These are phyloP conservation scores for Phoxinus phoxinus DNA, from an alignment of 2,113 vertebrate genomes.

Conservation along the genomic window DNA sequence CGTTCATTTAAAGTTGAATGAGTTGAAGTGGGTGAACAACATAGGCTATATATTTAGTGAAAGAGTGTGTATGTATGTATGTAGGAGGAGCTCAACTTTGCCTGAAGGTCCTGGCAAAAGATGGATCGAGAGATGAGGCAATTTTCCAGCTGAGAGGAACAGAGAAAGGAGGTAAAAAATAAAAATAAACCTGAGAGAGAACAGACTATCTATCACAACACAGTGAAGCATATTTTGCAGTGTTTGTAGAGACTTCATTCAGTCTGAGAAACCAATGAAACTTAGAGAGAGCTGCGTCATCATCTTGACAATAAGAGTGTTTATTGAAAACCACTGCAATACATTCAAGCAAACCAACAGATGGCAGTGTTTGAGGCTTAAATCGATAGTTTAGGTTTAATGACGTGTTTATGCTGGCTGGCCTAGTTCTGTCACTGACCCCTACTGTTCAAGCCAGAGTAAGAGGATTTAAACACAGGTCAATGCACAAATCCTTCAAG, in stretches of 20 bases:
- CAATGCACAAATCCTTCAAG: neutral
- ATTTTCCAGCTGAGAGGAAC: slow-evolving; percentile 45
- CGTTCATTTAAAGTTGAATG: neutral
- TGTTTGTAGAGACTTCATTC: neutral
- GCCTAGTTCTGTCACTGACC: slow-evolving; percentile 26
- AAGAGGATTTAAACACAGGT: slow-evolving; percentile 38
- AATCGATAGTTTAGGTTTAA: neutral
- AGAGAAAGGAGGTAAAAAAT: neutral
- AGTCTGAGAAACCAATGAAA: slow-evolving; percentile 1
- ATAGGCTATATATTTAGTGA: neutral
- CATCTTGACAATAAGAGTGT: neutral
- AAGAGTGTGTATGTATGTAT: neutral
- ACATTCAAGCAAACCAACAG: slow-evolving; percentile 15
- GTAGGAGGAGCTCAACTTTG: slow-evolving; percentile 10
- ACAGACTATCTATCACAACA: slow-evolving; percentile 16
- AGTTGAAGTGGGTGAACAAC: neutral
- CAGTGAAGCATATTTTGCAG: neutral
- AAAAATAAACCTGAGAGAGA: neutral
- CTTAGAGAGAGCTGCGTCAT: neutral
- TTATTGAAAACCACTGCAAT: neutral
- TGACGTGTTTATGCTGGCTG: neutral
- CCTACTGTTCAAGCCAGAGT: slow-evolving; percentile 3
- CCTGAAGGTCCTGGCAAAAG: slow-evolving; percentile 18
- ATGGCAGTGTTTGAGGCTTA: slow-evolving; percentile 12
- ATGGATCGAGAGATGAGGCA: slow-evolving; percentile 29